A percentile compares a stretch with the other conserved stretches of the same genome.
Conservation (phyloP, 2,888 invertebrate genomes). For the Salpingus planirostris region DNA sequence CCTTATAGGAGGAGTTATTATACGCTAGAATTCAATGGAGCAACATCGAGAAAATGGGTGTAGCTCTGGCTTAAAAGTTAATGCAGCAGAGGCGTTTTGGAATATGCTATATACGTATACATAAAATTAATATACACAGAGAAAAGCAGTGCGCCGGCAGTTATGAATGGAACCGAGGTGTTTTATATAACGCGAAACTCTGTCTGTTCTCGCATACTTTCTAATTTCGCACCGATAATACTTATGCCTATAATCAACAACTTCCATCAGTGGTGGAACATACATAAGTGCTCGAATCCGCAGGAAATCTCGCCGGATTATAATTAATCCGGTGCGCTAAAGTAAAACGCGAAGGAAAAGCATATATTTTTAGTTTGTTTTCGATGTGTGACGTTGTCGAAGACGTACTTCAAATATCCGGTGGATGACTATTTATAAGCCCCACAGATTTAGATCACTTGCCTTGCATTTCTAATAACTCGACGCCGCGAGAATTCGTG, state of each 20-base stretch:
- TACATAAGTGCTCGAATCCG: no score
- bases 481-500: no score
- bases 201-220: constrained; percentile 14
- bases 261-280: no score
- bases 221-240: constrained; percentile 18
- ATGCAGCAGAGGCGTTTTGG: no score
- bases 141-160: no score
- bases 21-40: constrained; percentile 11
- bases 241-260: no score
- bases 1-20: constrained; percentile 9
- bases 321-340: no score
- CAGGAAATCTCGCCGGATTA: no score
- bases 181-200: constrained; percentile 17
- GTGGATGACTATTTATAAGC: constrained; percentile 36
- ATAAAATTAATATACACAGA: no score
- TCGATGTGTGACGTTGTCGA: constrained; percentile 34
- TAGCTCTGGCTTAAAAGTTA: no score
- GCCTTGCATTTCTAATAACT: constrained; percentile 26
- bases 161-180: no score
- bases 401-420: constrained; percentile 38
- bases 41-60: constrained; percentile 15
- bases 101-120: no score
- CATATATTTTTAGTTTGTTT: constrained; percentile 38
- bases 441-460: constrained; percentile 35
- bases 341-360: constrained; percentile 22